phyloP scores from a whole-genome alignment of 2,888 invertebrate genomes.

The Drosophila buzzatii region DNA sequence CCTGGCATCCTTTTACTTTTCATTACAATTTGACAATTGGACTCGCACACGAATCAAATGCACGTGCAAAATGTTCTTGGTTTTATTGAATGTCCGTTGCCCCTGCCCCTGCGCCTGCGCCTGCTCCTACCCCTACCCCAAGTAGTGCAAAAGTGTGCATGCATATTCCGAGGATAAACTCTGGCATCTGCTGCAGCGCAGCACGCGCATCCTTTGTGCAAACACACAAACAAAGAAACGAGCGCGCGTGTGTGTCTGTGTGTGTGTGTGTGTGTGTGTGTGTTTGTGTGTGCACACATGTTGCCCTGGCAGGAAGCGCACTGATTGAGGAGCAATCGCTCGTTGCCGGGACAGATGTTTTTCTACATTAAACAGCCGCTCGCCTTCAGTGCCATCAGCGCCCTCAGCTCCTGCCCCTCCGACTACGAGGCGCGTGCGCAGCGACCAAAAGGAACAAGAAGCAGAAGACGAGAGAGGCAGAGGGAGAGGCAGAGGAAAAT shows the following conservation, averaged over 20 bases:
- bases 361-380: constrained; percentile 58
- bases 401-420: not conserved
- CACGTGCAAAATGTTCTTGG: constrained; percentile 70
- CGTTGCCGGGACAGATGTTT: constrained; percentile 75
- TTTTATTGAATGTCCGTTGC: constrained; percentile 25
- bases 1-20: constrained; percentile 30
- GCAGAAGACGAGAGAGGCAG: not conserved
- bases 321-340: constrained; percentile 76
- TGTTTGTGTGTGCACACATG: constrained; percentile 64
- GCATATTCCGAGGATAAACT: constrained; percentile 41
- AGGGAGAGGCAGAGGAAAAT: not conserved
- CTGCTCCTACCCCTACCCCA: not conserved
- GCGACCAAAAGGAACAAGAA: constrained; percentile 17
- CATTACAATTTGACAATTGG: constrained; percentile 31
- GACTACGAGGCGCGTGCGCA: constrained; percentile 53
- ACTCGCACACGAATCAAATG: constrained; percentile 41
- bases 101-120: not conserved
- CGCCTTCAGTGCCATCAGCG: constrained; percentile 1
- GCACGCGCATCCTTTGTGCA: constrained; percentile 75
- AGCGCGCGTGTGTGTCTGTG: constrained; percentile 7
- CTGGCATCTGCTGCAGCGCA: constrained; percentile 71
- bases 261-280: constrained; percentile 25
- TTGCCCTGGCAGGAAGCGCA: constrained; percentile 75
- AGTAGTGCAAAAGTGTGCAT: constrained; percentile 30
- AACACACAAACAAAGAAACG: constrained; percentile 52